Evolutionary conservation across 1,140 invertebrate species (phyloP), one percentile per base, ranked within the genome.

Genomic region (Musca domestica): DNA sequence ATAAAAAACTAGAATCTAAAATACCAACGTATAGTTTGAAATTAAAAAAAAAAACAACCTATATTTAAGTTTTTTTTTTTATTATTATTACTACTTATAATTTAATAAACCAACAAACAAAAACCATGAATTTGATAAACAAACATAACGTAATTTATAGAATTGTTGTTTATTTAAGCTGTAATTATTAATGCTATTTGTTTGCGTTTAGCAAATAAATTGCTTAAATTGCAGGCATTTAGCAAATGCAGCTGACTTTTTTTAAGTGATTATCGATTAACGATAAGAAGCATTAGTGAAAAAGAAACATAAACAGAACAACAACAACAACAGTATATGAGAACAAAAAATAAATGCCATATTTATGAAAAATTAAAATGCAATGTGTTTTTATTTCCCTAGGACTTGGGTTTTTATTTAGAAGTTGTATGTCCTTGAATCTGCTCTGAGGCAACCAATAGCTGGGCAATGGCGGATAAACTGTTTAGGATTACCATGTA

Each of bases 351-450:
- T 34, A 61, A 61, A 61, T 61, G 56, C 56, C 56, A 61, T 61
- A 61, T 61, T 61, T 61, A 61, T 61, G 56, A 61, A 56, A 56
- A 56, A 56, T 56, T 27, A n/a, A 56, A 56, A 56, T 19, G 5
- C 12, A 30, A 58, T 34, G 25, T 34, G 27, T 61, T 61, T 58
- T 61, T 61, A 61, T 34, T 61, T 58, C n/a, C n/a, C n/a, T n/a
- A n/a, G n/a, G n/a, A n/a, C n/a, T n/a, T n/a, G n/a, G n/a, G n/a
- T n/a, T n/a, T n/a, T n/a, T n/a, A n/a, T n/a, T n/a, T n/a, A n/a
- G n/a, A n/a, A n/a, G n/a, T n/a, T n/a, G n/a, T n/a, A n/a, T n/a
- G n/a, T n/a, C n/a, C n/a, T n/a, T n/a, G n/a, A n/a, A n/a, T n/a
- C n/a, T n/a, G n/a, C n/a, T n/a, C n/a, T n/a, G n/a, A n/a, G n/a